Conservation (phyloP, 2,113 vertebrate genomes). For the Xerus inauris region DNA sequence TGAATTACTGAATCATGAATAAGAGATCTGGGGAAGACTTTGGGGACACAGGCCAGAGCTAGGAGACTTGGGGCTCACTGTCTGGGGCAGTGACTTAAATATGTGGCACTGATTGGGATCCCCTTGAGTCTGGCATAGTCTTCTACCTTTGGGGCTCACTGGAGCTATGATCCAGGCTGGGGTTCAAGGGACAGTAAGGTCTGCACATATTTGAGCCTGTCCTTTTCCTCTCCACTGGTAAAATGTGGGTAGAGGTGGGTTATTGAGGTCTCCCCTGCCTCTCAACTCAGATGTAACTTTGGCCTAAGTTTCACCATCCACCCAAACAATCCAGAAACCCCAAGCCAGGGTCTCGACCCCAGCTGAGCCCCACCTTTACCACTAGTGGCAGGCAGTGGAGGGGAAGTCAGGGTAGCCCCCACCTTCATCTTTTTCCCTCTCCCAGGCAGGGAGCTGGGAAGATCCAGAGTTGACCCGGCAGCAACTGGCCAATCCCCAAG, state of each 20-base stretch:
- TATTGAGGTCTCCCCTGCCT: neutral
- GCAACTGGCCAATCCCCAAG: neutral
- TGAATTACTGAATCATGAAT: neutral
- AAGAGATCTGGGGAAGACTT: neutral
- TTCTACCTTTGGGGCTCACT: neutral
- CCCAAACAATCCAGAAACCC: neutral
- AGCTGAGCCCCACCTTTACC: neutral
- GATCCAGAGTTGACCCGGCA: neutral
- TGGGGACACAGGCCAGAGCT: neutral
- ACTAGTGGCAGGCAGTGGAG: neutral
- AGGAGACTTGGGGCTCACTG: neutral
- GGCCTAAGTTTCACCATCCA: neutral
- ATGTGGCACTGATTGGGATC: neutral
- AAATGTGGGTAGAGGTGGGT: neutral
- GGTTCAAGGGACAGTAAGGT: neutral
- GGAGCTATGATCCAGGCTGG: neutral
- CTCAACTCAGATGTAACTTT: slow-evolving; percentile 34
- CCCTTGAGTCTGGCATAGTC: neutral
- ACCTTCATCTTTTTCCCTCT: neutral
- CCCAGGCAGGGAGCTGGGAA: neutral
- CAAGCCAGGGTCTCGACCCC: neutral
- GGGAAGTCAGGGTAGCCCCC: neutral
- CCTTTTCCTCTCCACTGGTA: neutral
- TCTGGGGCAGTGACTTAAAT: neutral
- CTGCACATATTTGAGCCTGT: neutral